These are phyloP conservation scores for Drosophila lacteicornis DNA, from an alignment of 1,140 invertebrate genomes.

Conservation along the genomic window DNA sequence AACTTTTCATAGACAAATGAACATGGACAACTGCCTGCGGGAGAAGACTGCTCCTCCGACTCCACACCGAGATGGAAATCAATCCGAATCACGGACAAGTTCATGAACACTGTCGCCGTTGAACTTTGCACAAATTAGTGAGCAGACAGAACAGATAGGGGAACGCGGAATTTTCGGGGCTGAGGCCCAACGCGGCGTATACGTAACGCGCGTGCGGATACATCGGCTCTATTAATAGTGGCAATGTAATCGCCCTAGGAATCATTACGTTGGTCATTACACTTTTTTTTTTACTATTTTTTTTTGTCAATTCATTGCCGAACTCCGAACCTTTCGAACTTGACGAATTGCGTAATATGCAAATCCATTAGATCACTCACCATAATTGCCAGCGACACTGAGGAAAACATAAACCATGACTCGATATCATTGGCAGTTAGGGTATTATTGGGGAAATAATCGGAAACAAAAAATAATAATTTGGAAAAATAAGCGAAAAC, in stretches of 20 bases:
- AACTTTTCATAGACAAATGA: constrained; percentile 44
- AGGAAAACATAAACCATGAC: constrained; percentile 82
- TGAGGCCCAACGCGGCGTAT: constrained; percentile 49
- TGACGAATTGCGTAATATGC: constrained; percentile 67
- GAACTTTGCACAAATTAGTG: constrained; percentile 38
- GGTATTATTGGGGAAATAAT: constrained; percentile 8
- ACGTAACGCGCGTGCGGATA: constrained; percentile 61
- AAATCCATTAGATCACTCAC: constrained; percentile 74
- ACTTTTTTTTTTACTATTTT: constrained; percentile 15
- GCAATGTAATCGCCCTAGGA: constrained; percentile 35
- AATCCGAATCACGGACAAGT: constrained; percentile 55
- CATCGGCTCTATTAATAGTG: constrained; percentile 43
- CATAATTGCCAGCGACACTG: constrained; percentile 77
- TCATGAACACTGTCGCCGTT: constrained; percentile 55
- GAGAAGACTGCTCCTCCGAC: background rate
- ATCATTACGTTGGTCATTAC: constrained; percentile 38
- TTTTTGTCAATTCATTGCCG: constrained; percentile 38
- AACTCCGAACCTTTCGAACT: constrained; percentile 25
- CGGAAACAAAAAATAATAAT: constrained; percentile 35
- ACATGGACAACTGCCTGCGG: constrained; percentile 51
- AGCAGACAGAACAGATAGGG: constrained; percentile 24
- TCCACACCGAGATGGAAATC: constrained; percentile 12
- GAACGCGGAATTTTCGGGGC: constrained; percentile 3
- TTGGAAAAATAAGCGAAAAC: constrained; percentile 50
- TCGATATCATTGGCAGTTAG: constrained; percentile 28